phyloP scores from a whole-genome alignment of 2,797 vertebrate genomes.

The Sebastes baramenuke region DNA sequence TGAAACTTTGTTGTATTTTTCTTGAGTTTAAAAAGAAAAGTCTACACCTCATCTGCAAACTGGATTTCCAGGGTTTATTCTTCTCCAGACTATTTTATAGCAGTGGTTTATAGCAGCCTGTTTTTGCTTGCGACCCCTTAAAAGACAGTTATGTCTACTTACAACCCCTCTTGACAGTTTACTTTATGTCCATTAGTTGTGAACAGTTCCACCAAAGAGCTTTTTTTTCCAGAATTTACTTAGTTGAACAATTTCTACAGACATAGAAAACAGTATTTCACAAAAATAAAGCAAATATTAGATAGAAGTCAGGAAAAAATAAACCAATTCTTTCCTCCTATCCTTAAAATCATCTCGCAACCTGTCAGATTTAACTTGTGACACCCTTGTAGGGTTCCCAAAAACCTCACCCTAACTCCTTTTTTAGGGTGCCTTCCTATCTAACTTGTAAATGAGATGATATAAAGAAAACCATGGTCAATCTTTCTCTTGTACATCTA shows the following conservation, averaged over 20 bases:
- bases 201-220: background rate
- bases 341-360: background rate
- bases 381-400: background rate
- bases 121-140: background rate
- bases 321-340: background rate
- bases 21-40: background rate
- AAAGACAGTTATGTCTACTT: background rate
- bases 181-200: background rate
- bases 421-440: background rate
- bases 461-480: background rate
- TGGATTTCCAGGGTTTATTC: background rate
- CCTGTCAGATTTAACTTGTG: background rate
- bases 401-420: background rate
- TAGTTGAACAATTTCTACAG: background rate
- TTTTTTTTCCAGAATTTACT: background rate
- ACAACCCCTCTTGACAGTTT: background rate
- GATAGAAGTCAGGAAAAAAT: background rate
- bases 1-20: background rate
- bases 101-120: background rate
- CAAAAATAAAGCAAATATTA: background rate
- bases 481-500: background rate
- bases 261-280: background rate
- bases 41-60: background rate
- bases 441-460: background rate
- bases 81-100: background rate